A percentile compares a stretch with the other conserved stretches of the same genome.
These are phyloP conservation scores for Diaphora mendica DNA, from an alignment of 2,888 invertebrate species.

Conservation along the genomic window DNA sequence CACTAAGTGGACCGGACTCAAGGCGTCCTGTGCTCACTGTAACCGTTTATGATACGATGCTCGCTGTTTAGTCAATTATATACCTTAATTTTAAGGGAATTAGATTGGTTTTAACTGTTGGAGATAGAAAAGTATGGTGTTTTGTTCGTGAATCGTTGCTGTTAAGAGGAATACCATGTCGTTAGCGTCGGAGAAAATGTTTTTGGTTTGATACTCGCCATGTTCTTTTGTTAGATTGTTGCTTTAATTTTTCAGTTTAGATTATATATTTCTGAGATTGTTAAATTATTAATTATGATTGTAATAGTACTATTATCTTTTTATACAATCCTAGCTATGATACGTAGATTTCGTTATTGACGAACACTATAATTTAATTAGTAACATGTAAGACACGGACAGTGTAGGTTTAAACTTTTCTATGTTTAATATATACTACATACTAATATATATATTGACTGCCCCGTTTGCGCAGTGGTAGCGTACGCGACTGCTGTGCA, in stretches of 20 bases:
- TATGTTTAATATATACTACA: too few species aligned
- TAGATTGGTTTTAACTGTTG: slow-evolving; percentile 14
- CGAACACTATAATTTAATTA: too few species aligned
- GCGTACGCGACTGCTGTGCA: too few species aligned
- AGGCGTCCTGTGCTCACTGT: slow-evolving; percentile 31
- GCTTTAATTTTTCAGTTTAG: neutral
- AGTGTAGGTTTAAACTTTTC: too few species aligned
- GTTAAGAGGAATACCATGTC: slow-evolving; percentile 47
- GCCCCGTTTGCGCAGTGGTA: too few species aligned
- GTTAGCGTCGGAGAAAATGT: slow-evolving; percentile 41
- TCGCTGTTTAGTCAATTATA: neutral
- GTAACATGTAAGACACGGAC: too few species aligned
- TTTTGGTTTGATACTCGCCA: slow-evolving; percentile 19
- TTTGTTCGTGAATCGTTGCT: slow-evolving; percentile 40
- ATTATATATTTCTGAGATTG: neutral
- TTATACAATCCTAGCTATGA: too few species aligned
- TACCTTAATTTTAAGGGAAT: rapidly evolving
- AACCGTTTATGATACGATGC: slow-evolving; percentile 40
- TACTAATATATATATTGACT: too few species aligned
- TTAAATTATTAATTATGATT: neutral
- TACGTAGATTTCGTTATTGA: too few species aligned
- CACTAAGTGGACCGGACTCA: slow-evolving; percentile 43
- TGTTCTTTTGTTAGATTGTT: neutral
- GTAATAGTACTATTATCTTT: too few species aligned
- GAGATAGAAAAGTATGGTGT: slow-evolving; percentile 24